Percentiles rank a stretch among this genome's conserved stretches.
Conservation (phyloP, 2,888 invertebrate genomes). For the Polydrusus cervinus region DNA sequence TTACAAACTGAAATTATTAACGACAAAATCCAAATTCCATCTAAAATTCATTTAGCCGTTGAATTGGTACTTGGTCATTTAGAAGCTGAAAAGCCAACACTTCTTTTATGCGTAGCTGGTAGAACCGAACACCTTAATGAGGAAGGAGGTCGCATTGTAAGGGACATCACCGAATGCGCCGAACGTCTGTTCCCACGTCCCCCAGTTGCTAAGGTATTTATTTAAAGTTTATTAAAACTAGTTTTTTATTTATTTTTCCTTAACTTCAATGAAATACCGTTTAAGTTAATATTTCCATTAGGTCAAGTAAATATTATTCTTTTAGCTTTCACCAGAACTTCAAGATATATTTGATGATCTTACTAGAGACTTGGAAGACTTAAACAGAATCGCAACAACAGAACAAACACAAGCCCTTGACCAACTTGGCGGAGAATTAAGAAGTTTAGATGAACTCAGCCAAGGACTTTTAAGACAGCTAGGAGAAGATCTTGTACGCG, state of each 20-base stretch:
- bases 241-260: neutral
- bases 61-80: neutral
- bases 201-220: neutral
- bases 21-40: neutral
- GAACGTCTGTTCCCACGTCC: neutral
- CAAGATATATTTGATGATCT: neutral
- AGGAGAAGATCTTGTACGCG: neutral
- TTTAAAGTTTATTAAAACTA: no score
- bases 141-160: neutral
- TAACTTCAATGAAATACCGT: neutral
- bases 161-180: neutral
- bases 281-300: no score
- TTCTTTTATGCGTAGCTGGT: neutral
- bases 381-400: neutral
- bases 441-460: constrained; percentile 7
- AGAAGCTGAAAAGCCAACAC: neutral
- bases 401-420: neutral
- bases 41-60: neutral
- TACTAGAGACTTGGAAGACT: neutral
- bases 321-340: neutral
- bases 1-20: neutral
- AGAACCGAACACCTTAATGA: neutral
- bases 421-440: neutral
- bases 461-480: neutral
- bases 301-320: neutral